These are phyloP conservation scores for Oxycera nigricornis DNA, from an alignment of 2,888 invertebrate species.

Conservation along the genomic window DNA sequence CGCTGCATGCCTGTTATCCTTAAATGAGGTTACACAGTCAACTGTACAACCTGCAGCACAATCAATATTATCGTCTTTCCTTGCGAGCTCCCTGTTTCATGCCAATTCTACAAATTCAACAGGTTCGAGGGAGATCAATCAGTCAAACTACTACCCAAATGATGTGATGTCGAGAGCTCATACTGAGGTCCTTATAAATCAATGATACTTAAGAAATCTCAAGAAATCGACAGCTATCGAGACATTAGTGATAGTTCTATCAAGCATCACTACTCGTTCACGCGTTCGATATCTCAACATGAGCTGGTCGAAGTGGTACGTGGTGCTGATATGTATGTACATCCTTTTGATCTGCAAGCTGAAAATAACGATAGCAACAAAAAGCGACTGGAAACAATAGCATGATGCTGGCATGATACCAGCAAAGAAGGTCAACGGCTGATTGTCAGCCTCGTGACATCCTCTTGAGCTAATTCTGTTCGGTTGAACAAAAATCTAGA, in stretches of 20 bases:
- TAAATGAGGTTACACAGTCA: background rate
- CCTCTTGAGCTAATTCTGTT: background rate
- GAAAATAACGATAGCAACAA: background rate
- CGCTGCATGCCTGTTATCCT: too few species aligned
- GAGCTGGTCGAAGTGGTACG: background rate
- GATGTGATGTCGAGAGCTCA: conserved; percentile 1
- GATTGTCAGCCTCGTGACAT: background rate
- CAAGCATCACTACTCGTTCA: background rate
- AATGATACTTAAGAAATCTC: background rate
- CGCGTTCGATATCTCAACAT: background rate
- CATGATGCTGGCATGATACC: background rate
- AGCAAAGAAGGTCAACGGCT: background rate
- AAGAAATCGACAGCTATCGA: background rate
- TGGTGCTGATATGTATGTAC: background rate
- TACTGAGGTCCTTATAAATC: conserved; percentile 7
- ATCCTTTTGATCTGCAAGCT: background rate
- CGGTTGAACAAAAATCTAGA: background rate
- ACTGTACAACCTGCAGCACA: background rate
- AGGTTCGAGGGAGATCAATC: conserved; percentile 1
- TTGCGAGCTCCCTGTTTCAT: background rate
- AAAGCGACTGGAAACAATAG: background rate
- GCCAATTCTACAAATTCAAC: background rate
- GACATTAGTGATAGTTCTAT: background rate
- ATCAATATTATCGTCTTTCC: background rate
- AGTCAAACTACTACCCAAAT: background rate